These are phyloP conservation scores for Bombylius discolor DNA, from an alignment of 2,888 invertebrate genomes.

Conservation along the genomic window DNA sequence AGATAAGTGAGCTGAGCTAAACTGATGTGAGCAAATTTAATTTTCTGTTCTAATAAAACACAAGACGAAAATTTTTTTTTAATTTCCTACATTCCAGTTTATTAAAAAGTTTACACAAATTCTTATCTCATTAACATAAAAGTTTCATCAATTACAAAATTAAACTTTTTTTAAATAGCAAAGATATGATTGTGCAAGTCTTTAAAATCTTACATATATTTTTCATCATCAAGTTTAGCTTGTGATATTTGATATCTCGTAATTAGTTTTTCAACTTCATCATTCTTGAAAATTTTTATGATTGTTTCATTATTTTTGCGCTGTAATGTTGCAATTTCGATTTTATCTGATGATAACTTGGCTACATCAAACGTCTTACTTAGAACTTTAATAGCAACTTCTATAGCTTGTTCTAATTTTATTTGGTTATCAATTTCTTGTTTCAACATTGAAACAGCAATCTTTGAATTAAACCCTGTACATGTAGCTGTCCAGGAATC, in stretches of 20 bases:
- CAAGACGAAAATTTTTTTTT: too few species aligned
- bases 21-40: too few species aligned
- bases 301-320: slow-evolving; percentile 67
- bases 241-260: slow-evolving; percentile 74
- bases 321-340: slow-evolving; percentile 88
- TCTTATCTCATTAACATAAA: too few species aligned
- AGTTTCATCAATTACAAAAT: too few species aligned
- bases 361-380: slow-evolving; percentile 99
- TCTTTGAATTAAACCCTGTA: slow-evolving; percentile 95
- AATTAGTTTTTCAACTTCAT: slow-evolving; percentile 75
- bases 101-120: too few species aligned
- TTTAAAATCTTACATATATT: too few species aligned
- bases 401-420: slow-evolving; percentile 74
- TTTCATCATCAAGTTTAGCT: slow-evolving; percentile 41
- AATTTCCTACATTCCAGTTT: too few species aligned
- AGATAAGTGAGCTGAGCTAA: too few species aligned
- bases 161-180: too few species aligned
- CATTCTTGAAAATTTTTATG: slow-evolving; percentile 60
- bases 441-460: slow-evolving; percentile 94
- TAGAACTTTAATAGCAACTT: slow-evolving; percentile 85
- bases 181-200: too few species aligned
- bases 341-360: slow-evolving; percentile 92
- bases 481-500: slow-evolving; percentile 99
- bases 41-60: too few species aligned
- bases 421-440: slow-evolving; percentile 96